Evolutionary conservation across 1,140 invertebrate species (phyloP), one percentile per base, ranked within the genome.

Genomic region (Drosophila rhopaloa): DNA sequence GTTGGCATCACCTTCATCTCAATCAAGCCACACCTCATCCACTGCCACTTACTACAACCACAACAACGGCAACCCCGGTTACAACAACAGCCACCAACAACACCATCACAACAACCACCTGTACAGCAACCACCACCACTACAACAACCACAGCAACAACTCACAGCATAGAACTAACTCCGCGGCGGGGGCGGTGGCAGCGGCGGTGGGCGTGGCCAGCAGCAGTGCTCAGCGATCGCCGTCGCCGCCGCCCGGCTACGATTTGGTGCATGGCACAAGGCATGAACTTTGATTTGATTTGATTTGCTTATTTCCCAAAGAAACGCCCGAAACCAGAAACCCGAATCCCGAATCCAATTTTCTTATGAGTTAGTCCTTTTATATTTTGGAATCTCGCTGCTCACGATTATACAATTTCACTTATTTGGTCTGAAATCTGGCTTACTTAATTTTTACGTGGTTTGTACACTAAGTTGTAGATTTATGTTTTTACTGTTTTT

Each of bases 211-310:
- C 47, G 35, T 73, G 71, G 74, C 46, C 75, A 58, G n/a, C 29
- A 16, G 14, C 38, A 40, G 43, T 56, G 60, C 81, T 41, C 80
- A 75, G 32, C 76, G 84, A 48, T 82, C 86, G 59, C 84, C 92
- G 79, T 91, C 91, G 67, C 92, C 92, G 65, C 92, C 92, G 85
- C 92, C 92, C 59, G 90, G 83, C 77, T 92, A 92, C 91, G 91
- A 92, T 90, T 82, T 92, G 92, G 92, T 92, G 92, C 92, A 92
- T 92, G 91, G 90, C 90, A 91, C 88, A 91, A 92, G 92, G 92
- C 92, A 92, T 92, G 92, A 90, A 62, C 81, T 90, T 91, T 91
- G 59, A 90, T 82, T 91, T 86, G 65, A 79, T 86, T 72, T 82
- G 44, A 41, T 62, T 58, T 57, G 60, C 80, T 56, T 11, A 60